Evolutionary conservation across 2,888 invertebrate species (phyloP), one percentile per base, ranked within the genome.

Genomic region (Calliopum simillimum): DNA sequence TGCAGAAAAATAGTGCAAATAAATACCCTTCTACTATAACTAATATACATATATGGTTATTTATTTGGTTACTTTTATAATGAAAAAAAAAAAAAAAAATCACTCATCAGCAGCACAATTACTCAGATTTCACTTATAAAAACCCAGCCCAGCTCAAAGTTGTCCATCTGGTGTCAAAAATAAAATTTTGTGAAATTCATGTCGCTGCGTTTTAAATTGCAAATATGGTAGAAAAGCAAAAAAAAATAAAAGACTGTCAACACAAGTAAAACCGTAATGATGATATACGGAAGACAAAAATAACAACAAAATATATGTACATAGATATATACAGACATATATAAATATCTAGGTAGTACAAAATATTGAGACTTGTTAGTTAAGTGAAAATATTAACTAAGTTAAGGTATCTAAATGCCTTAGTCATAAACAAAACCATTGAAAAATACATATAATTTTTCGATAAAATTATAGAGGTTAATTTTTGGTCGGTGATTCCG

Each of bases 81-180:
- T 8, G 33, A 33, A 33, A 33, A 25, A 33, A 33, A 33, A 33
- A 8, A 33, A 33, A 33, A 8, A 8, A 8, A 33, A 2, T 33
- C n/a, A n/a, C n/a, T n/a, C n/a, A 33, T 33, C 33, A 33, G 33
- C 33, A 33, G 6, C 33, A 33, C 6, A 33, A 33, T 33, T 8
- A 6, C 33, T 33, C 33, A 33, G 5, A 33, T 33, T 33, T 33
- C 33, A 33, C 33, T 33, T 33, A 33, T 3, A 16, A 47, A 44
- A 12, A 47, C 47, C 5, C 49, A 6, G 49, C 13, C 16, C 49
- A 49, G 16, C n/a, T 12, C 49, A 49, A 49, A 49, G 13, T 16
- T 49, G n/a, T 14, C 6, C 16, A 14, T 14, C n/a, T 33, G 46
- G 61, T 61, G 61, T 61, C 46, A 61, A 61, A 61, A 23, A 21